Base-by-base conservation (phyloP, 2,888 invertebrate species). In the Drosophila fulvimacula region DNA sequence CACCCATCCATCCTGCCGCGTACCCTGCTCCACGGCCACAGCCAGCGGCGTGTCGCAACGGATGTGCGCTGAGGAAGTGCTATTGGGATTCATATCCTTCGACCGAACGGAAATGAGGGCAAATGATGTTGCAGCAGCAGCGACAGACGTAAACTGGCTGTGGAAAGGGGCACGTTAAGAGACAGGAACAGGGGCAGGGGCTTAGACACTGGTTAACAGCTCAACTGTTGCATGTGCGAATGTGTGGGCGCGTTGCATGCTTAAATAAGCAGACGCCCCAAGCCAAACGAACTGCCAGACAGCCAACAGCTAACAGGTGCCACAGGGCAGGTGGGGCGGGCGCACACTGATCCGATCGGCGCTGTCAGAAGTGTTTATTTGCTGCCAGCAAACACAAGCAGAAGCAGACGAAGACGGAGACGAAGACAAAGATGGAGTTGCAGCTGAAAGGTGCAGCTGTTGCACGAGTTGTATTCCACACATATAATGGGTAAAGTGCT, bases 51-150 rank as follows among this genome's bases (percentile, higher is more conserved):
- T 86, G 78, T 69, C 67, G 75, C 73, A 78, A 70, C 82, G 88
- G 86, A 88, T 83, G 88, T 82, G 73, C 73, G 78, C 71, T 67
- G 88, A 73, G 82, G 86, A 85, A 82, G 86, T 88, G 80, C 86
- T 71, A 88, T 82, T 88, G 85, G 82, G 88, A 79, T 88, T 85
- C 82, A 88, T 79, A 85, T 82, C 85, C 88, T 82, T 72, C 82
- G 69, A 74, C 67, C 44, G 60, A 66, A 77, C 82, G 88, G 82
- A 82, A 85, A 77, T 82, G 80, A 58, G 70, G 86, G 65, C 67
- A 70, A 67, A 65, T 70, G 57, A 76, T 79, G 79, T 79, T 76
- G 79, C 76, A 73, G 48, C 69, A 59, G 51, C 69, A 61, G 46
- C 46, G 64, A 15, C 77, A 59, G 68, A 57, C 59, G 39, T 41